Evolutionary conservation across 2,888 invertebrate species (phyloP), one percentile per base, ranked within the genome.

Genomic region (Petrophora chlorosata): DNA sequence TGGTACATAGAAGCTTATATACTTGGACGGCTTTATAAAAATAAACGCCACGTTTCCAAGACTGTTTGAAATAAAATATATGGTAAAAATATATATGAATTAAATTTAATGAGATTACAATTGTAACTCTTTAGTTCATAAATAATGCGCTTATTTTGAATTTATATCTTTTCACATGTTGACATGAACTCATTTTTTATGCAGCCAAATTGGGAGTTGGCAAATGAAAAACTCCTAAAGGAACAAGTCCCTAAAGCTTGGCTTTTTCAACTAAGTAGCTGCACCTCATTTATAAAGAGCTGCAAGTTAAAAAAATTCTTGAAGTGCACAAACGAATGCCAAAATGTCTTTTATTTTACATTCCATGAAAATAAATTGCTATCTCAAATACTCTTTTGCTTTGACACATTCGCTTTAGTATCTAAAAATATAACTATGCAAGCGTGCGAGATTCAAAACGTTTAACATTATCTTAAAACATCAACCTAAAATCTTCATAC

Each of bases 401-500:
- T 47, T 35, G 22, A 34, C 22, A 14, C 36, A 41, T 30, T 35
- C 30, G 30, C 32, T 36, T 48, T 36, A 12, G 13, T 41, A 5
- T 30, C 36, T 36, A 48, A 48, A 47, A 42, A 36, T 42, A 47
- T 40, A 35, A 35, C 34, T 36, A 32, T 42, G 28, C 36, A 42
- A 42, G 42, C 48, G 26, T 42, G n/a, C n/a, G 25, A 42, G 39
- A 43, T 45, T 50, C 30, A 29, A 35, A 35, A 47, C 28, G n/a
- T 44, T 50, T 39, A n/a, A 23, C 14, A 42, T 28, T 46, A 39
- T 36, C 35, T 25, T 34, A 47, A 17, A 61, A 56, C 73, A 62
- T 55, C 40, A 49, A 44, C 43, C 16, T 23, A 73, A 60, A 79
- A 76, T 15, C 70, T 58, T 78, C 67, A 72, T 72, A 67, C 56